Base-by-base conservation (phyloP, 2,888 invertebrate genomes). In the Acanthopleura granulata region DNA sequence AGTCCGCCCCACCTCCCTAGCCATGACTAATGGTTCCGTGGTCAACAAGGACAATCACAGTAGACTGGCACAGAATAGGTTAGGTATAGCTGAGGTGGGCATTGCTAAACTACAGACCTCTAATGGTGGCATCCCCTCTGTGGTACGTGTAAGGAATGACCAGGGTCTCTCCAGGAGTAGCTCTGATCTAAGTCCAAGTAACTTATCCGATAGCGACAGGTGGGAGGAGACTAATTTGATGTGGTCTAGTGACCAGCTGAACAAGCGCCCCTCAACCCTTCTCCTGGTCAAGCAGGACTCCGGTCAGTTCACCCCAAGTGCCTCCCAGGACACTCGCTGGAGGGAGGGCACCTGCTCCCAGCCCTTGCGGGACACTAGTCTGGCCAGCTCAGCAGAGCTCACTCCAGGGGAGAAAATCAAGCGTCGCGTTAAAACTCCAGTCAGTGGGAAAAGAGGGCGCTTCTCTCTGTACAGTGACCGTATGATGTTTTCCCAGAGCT, bases 401-500 rank as follows among this genome's bases (percentile, higher is more conserved):
- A 49, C 40, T 57, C 75, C 80, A 29, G 77, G 78, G 22, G 84
- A 85, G 49, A 86, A 85, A 73, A 86, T 87, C 18, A 83, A 83
- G 72, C 75, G 80, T 11, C 79, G 86, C 15, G 81, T 84, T 61
- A 87, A 87, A 79, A 87, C 86, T 0, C 87, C 87, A 9, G 76
- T 84, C 30, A 76, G 75, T 1, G 77, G 83, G 29, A 85, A 87
- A 76, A 83, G 85, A 51, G 86, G 84, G 1, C 91, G 97, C 80
- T 93, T 97, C 84, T 96, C 96, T 70, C 91, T 97, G 27, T 96
- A 96, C 85, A 96, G 96, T 85, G 97, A 97, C 88, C 92, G 96
- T 66, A 95, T 96, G 93, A 96, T 97, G 96, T 79, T 77, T 25
- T 71, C 74, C 66, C 79, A 76, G 74, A 79, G 79, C 50, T 74